Conservation (phyloP, 2,113 vertebrate species). For the Salvelinus sp. region DNA sequence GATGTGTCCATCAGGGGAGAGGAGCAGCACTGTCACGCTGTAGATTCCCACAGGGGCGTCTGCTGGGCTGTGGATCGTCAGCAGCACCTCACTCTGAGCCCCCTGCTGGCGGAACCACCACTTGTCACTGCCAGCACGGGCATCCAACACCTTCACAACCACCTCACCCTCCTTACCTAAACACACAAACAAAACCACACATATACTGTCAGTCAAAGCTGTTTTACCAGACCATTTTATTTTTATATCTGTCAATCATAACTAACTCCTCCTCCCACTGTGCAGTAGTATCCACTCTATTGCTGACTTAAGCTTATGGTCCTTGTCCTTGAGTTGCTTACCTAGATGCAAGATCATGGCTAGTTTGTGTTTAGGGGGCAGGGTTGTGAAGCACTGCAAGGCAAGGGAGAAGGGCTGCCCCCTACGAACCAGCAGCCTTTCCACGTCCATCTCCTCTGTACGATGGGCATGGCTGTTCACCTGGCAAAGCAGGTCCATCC, state of each 20-base stretch:
- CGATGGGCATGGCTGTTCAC: slow-evolving; percentile 79
- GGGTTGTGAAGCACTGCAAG: slow-evolving; percentile 67
- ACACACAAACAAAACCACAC: slow-evolving; percentile 4
- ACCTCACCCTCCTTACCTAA: slow-evolving; percentile 75
- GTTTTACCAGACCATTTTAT: not conserved
- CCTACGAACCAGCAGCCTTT: slow-evolving; percentile 76
- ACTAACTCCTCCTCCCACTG: too few species aligned
- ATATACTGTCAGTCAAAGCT: not conserved
- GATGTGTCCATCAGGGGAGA: slow-evolving; percentile 61
- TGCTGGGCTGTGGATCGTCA: slow-evolving; percentile 77
- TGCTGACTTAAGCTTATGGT: too few species aligned
- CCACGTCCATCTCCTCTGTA: slow-evolving; percentile 76
- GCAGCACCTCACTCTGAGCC: slow-evolving; percentile 59
- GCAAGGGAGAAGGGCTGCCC: slow-evolving; percentile 79
- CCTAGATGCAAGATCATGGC: slow-evolving; percentile 70
- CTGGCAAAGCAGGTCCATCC: slow-evolving; percentile 66
- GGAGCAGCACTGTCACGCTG: slow-evolving; percentile 69
- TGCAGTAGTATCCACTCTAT: too few species aligned
- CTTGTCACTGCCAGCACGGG: slow-evolving; percentile 9
- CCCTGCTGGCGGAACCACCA: slow-evolving; percentile 74
- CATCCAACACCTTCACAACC: slow-evolving; percentile 63
- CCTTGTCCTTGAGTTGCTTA: slow-evolving; percentile 46
- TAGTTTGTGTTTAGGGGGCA: slow-evolving; percentile 60
- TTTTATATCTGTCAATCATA: not conserved
- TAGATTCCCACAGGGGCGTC: slow-evolving; percentile 82